phyloP scores from a whole-genome alignment of 2,888 invertebrate genomes.

The Erynnis tages region DNA sequence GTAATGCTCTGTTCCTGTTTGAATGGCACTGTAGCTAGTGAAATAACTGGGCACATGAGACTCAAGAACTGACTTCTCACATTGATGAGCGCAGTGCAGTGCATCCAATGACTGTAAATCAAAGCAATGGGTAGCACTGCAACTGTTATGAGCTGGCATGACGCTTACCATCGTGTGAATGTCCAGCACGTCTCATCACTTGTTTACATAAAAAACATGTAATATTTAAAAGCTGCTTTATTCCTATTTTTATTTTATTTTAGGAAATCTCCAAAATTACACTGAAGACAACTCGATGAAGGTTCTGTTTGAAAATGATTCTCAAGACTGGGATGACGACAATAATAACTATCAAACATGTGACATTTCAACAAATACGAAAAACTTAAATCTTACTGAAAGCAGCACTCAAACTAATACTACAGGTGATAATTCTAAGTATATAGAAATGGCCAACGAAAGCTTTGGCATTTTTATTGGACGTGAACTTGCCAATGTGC shows the following conservation, averaged over 20 bases:
- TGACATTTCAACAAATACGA: constrained; percentile 28
- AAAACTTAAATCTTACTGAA: constrained; percentile 22
- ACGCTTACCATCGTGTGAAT: constrained; percentile 1
- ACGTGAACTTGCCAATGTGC: constrained; percentile 23
- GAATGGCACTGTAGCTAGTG: not conserved
- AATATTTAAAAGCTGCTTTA: constrained; percentile 6
- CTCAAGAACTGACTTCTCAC: not conserved
- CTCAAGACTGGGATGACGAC: constrained; percentile 28
- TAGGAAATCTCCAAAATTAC: constrained; percentile 5
- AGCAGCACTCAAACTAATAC: constrained; percentile 29
- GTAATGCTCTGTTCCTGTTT: not conserved
- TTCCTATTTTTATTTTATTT: constrained; percentile 5
- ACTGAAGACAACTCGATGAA: constrained; percentile 19
- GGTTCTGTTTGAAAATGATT: constrained; percentile 26
- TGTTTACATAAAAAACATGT: constrained; percentile 6
- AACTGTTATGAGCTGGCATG: not conserved
- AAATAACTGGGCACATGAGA: not conserved
- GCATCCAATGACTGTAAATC: constrained; percentile 1
- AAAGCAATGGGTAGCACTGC: not conserved
- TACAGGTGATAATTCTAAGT: constrained; percentile 21
- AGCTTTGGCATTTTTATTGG: constrained; percentile 25
- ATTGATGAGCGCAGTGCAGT: constrained; percentile 1
- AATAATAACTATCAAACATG: constrained; percentile 25
- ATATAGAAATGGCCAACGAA: constrained; percentile 26
- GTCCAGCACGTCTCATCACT: not conserved